A percentile compares a stretch with the other conserved stretches of the same genome.
Conservation (phyloP, 2,113 vertebrate species). For the Phainopepla nitens region DNA sequence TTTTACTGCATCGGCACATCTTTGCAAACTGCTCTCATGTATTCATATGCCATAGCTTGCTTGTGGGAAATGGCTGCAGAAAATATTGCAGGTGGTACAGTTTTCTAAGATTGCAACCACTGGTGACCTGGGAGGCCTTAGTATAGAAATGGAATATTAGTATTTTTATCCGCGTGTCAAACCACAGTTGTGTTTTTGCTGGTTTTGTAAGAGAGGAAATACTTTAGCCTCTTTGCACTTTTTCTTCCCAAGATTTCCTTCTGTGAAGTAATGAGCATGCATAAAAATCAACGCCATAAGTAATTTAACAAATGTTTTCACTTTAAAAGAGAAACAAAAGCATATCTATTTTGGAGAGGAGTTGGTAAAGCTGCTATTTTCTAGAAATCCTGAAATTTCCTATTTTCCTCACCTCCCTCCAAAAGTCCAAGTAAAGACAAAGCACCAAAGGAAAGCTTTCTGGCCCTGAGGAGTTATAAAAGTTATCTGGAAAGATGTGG, state of each 20-base stretch:
- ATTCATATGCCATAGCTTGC: background rate
- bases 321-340: background rate
- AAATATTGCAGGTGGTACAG: background rate
- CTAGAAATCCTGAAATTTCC: background rate
- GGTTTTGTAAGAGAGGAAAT: background rate
- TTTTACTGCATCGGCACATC: background rate
- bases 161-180: background rate
- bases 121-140: background rate
- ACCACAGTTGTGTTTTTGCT: background rate
- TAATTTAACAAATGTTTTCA: background rate
- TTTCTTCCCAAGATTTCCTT: background rate
- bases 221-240: background rate
- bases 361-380: background rate
- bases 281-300: background rate
- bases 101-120: background rate
- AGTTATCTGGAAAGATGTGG: background rate
- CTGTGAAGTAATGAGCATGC: background rate
- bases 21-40: background rate
- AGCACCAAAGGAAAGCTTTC: background rate
- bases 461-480: background rate
- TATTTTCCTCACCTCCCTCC: background rate
- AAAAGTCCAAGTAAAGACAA: background rate
- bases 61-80: accelerated
- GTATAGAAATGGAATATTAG: background rate
- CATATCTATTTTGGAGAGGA: background rate